Evolutionary conservation across 2,113 vertebrate genomes (phyloP), one percentile per base, ranked within the genome.

Genomic region (Oryzias woworae): DNA sequence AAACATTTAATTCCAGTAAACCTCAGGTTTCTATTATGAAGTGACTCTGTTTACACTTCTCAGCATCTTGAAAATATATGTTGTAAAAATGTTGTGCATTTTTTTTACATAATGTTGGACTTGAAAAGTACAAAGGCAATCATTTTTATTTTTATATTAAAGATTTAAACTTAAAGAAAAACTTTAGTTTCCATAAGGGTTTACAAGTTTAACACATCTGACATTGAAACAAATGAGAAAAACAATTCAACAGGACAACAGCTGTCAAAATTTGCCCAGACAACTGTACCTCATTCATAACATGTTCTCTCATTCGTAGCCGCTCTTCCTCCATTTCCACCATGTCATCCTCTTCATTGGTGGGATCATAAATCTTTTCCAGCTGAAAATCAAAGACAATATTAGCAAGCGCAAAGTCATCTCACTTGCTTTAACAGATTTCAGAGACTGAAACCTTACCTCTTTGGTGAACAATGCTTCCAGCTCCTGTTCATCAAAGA

Each of bases 291-390:
- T 99, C 97, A 56, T 93, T 98, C 97, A 99, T 97, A 49, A 99
- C 96, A 58, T 99, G 97, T 55, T 99, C 97, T 66, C 97, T 94
- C 97, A 99, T 99, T 53, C 97, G 93, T 51, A 98, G 89, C 62
- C 96, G 90, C 89, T 98, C 97, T 79, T 98, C 97, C 82, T 98
- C 97, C 96, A 98, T 99, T 90, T 98, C 97, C 78, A 98, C 84
- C 97, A 99, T 98, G 77, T 99, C 97, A 58, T 99, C 97, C 69
- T 99, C 97, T 89, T 95, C 96, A 54, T 99, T 98, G 77, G 93
- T 94, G 26, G 97, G 94, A 69, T 98, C 95, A 23, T 99, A 99
- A 28, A 97, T 94, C 86, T 99, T 99, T 84, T 97, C 96, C 69
- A 99, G 87, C 97, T 99, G 87, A 73, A 36, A 66, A 69, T 22